A percentile compares a stretch with the other conserved stretches of the same genome.
Evolutionary conservation across 2,797 vertebrate species (phyloP).

Genomic region (Pempheris klunzingeri): DNA sequence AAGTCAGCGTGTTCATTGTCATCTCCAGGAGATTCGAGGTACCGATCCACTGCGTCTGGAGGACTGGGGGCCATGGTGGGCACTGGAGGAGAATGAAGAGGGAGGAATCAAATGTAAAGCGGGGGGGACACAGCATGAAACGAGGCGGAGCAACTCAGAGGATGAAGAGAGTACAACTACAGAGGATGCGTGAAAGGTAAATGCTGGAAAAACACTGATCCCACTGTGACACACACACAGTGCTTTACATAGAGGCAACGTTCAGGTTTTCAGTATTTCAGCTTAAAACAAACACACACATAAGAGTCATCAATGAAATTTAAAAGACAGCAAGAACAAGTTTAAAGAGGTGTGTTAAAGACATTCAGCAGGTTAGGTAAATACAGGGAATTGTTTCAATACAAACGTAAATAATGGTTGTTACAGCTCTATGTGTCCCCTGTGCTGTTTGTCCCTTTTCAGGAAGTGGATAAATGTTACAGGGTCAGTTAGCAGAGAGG

Average conservation of each 20-base stretch:
- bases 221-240: constrained; percentile 5
- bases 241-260: constrained; percentile 3
- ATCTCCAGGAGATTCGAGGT: constrained; percentile 94
- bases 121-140: background rate
- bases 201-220: constrained; percentile 21
- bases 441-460: too few relatives aligned
- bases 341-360: constrained; percentile 35
- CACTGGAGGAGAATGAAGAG: constrained; percentile 80
- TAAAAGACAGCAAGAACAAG: background rate
- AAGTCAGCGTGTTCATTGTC: constrained; percentile 95
- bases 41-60: constrained; percentile 94
- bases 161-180: background rate
- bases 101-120: constrained; percentile 15
- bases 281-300: constrained; percentile 7
- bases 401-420: constrained; percentile 12
- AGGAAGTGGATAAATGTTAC: too few relatives aligned
- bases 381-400: constrained; percentile 20
- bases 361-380: constrained; percentile 32
- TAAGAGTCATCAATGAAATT: background rate
- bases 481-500: too few relatives aligned
- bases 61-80: constrained; percentile 96
- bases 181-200: constrained; percentile 8
- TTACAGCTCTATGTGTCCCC: too few relatives aligned
- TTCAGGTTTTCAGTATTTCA: constrained; percentile 7
- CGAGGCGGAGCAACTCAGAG: background rate